Base-by-base conservation (phyloP, 2,113 vertebrate genomes). In the Dendrocopos noguchii region DNA sequence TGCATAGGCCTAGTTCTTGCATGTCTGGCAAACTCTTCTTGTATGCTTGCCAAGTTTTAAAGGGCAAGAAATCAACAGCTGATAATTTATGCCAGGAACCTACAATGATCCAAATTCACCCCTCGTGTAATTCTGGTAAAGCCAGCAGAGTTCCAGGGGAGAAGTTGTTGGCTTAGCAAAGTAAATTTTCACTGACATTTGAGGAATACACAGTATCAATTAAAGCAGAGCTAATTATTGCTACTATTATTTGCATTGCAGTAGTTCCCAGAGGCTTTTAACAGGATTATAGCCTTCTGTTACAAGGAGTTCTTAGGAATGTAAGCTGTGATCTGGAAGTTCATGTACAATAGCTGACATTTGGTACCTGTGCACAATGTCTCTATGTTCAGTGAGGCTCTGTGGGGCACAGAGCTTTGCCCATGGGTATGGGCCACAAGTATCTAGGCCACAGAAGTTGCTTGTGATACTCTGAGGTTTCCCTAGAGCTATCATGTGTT, bases 211-310 rank as follows among this genome's bases (percentile, higher is more conserved):
- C 87, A 96, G 87, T 93, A 95, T 96, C 94, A 96, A 96, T 96
- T 96, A 96, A 95, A 95, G 79, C 87, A 94, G 72, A 92, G 90
- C 89, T 96, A 95, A 94, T 96, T 96, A 96, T 96, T 95, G 95
- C 94, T 96, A 91, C 91, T 95, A 94, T 96, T 96, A 95, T 94
- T 93, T 96, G 95, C 91, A 96, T 85, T 94, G 91, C 93, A 90
- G 84, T 80, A 91, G 91, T 55, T 95, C 89, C 91, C 87, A 75
- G 44, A 77, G 93, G 89, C 82, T 88, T 88, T 92, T 83, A 95
- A 91, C 20, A 5, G 87, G 94, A 91, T 95, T 93, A 92, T 36
- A 93, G 84, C 89, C 82, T 92, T 93, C 88, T 96, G 78, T 80
- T 87, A 92, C 0, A 1, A 95, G 78, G 42, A 82, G 72, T 76